Evolutionary conservation across 2,113 vertebrate genomes (phyloP), one percentile per base, ranked within the genome.

Genomic region (Anthoscopus minutus): DNA sequence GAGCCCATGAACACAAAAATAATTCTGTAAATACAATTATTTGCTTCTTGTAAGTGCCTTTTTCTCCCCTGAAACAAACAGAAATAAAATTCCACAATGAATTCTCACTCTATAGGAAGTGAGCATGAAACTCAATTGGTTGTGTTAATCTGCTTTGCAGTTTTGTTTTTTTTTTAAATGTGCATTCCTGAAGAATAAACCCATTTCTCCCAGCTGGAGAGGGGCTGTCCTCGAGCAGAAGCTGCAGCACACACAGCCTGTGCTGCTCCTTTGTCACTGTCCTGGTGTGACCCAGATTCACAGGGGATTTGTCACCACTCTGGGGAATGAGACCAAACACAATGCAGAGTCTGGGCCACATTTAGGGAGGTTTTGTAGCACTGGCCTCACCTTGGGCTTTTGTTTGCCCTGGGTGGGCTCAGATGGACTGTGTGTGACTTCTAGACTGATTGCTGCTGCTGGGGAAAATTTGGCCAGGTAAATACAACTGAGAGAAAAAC

Each of bases 211-310:
- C 42, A 20, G 21, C 38, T 40, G 74, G 33, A 69, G 42, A 66
- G 22, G 40, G n/a, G n/a, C 60, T 50, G 88, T 60, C 81, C 54
- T 24, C 0, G 22, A 66, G 44, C 33, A 37, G 48, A 37, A 57
- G 70, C 85, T 10, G 28, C 45, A 60, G 88, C 70, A n/a, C 74
- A 20, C 47, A 7, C 60, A 42, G 60, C 1, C 38, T 44, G 79
- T 33, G 88, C 78, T 3, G 5, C 61, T 71, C 11, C 3, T 57
- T 73, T 93, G 12, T 74, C 78, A 23, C 73, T 51, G 70, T 66
- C 81, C 90, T 7, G 5, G 33, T 3, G 3, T 93, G 95, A 93
- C 92, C 95, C 86, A 64, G 44, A 81, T 82, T 82, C 96, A 33
- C 74, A 20, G 0, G 14, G 81, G 87, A 89, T 81, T 94, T 93